These are phyloP conservation scores for Chelonoidis abingdonii DNA, from an alignment of 2,113 vertebrate species.

Conservation along the genomic window DNA sequence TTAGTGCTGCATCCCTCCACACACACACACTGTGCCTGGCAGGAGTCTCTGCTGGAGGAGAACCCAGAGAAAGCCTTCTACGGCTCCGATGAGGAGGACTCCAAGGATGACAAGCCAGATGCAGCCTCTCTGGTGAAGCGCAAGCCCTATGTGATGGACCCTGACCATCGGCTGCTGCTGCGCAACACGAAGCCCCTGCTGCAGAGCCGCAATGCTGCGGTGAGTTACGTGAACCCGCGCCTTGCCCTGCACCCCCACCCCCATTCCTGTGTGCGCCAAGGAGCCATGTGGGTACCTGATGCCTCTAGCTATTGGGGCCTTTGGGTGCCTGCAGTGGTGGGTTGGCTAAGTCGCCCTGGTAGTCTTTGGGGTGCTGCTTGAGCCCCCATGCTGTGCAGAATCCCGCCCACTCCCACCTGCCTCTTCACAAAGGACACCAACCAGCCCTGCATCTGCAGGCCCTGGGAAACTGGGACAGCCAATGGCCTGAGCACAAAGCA, in stretches of 20 bases:
- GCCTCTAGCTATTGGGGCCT: neutral
- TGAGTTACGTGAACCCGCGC: conserved; percentile 71
- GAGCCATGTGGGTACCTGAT: no score
- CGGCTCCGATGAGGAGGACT: conserved; percentile 87
- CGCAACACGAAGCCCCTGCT: conserved; percentile 97
- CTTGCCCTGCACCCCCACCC: no score
- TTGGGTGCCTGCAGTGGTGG: no score
- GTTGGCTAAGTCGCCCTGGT: no score
- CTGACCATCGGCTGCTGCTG: conserved; percentile 94
- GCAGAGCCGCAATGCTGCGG: conserved; percentile 96
- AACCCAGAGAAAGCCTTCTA: conserved; percentile 94
- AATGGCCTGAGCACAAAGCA: neutral
- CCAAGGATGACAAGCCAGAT: conserved; percentile 86
- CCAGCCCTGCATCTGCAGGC: no score
- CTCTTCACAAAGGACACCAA: no score
- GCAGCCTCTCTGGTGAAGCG: conserved; percentile 80
- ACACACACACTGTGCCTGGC: neutral
- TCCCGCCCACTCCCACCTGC: no score
- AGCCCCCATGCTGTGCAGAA: neutral
- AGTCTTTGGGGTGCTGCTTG: neutral
- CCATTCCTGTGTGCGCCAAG: neutral
- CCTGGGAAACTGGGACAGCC: neutral
- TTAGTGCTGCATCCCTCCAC: neutral
- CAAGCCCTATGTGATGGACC: conserved; percentile 97
- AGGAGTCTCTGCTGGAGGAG: conserved; percentile 96